phyloP scores from a whole-genome alignment of 2,113 vertebrate species.

The Hiodon alosoides region DNA sequence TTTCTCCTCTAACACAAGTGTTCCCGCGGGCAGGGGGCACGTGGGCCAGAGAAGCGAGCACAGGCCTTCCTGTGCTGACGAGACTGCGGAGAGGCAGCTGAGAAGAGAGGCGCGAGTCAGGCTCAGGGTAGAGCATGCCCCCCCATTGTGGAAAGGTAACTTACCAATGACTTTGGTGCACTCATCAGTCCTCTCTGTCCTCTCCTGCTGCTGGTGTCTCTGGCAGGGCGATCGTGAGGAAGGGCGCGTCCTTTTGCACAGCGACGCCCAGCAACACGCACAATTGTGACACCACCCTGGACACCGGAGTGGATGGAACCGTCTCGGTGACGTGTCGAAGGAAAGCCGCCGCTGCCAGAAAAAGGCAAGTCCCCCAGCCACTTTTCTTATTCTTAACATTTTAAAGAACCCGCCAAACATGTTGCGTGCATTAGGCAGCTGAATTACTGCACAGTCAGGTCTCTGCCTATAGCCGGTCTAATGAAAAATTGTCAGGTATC shows the following conservation, averaged over 20 bases:
- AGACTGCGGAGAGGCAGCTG: neutral
- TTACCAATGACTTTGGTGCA: too few relatives aligned
- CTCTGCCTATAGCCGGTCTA: too few relatives aligned
- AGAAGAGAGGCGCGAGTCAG: too few relatives aligned
- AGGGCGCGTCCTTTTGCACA: conserved; percentile 70
- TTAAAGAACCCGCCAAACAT: neutral
- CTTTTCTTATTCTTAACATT: neutral
- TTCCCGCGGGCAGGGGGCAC: too few relatives aligned
- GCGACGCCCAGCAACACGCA: conserved; percentile 73
- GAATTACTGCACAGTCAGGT: neutral
- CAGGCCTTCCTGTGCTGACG: neutral
- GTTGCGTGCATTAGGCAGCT: neutral
- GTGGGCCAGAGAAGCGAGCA: too few relatives aligned
- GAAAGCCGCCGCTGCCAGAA: conserved; percentile 54
- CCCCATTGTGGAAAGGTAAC: too few relatives aligned
- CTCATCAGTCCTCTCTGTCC: conserved; percentile 11
- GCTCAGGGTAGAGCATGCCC: too few relatives aligned
- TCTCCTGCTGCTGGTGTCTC: conserved; percentile 36
- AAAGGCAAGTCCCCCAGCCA: conserved; percentile 57
- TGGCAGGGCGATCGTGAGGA: conserved; percentile 77
- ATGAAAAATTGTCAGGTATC: too few relatives aligned
- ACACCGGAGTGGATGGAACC: conserved; percentile 54
- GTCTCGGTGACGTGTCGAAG: conserved; percentile 75
- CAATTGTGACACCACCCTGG: conserved; percentile 76
- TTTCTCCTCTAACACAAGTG: too few relatives aligned